A percentile compares a stretch with the other conserved stretches of the same genome.
Evolutionary conservation across 1,140 invertebrate species (phyloP).

Genomic region (Ectropis grisescens): DNA sequence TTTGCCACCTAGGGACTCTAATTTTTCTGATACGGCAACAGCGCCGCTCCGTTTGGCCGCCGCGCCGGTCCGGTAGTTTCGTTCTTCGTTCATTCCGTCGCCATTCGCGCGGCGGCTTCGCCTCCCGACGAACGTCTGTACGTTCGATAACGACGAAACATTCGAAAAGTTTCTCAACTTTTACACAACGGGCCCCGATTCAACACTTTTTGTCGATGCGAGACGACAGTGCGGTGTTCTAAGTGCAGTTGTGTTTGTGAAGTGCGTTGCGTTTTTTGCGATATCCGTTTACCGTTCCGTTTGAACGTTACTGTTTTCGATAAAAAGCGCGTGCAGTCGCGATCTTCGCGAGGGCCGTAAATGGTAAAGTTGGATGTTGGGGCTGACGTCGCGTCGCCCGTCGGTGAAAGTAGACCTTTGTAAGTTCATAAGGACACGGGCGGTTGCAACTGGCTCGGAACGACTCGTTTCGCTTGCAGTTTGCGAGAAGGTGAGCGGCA

Average conservation of each 20-base stretch:
- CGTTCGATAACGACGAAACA: slow-evolving; percentile 21
- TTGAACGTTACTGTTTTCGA: slow-evolving; percentile 63
- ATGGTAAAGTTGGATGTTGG: slow-evolving; percentile 51
- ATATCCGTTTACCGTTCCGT: slow-evolving; percentile 53
- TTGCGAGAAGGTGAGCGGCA: slow-evolving; percentile 54
- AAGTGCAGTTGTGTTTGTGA: slow-evolving; percentile 42
- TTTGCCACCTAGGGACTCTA: too few relatives aligned
- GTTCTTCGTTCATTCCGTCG: slow-evolving; percentile 20
- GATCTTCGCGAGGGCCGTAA: slow-evolving; percentile 51
- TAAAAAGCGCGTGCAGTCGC: slow-evolving; percentile 52
- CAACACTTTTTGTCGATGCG: slow-evolving; percentile 27
- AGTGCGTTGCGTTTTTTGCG: slow-evolving; percentile 38
- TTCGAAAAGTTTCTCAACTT: slow-evolving; percentile 57
- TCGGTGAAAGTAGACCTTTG: slow-evolving; percentile 67
- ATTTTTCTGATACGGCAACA: neutral
- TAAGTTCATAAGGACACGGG: slow-evolving; percentile 62
- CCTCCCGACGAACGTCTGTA: slow-evolving; percentile 18
- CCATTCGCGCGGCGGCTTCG: slow-evolving; percentile 52
- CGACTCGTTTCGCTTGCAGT: slow-evolving; percentile 48
- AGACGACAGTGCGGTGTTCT: slow-evolving; percentile 36
- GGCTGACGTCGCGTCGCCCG: slow-evolving; percentile 35
- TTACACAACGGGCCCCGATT: slow-evolving; percentile 26
- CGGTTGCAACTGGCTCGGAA: slow-evolving; percentile 46
- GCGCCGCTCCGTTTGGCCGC: slow-evolving; percentile 20
- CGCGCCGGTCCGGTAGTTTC: slow-evolving; percentile 20